Evolutionary conservation across 2,888 invertebrate genomes (phyloP), one percentile per base, ranked within the genome.

Genomic region (Danaus chrysippus): DNA sequence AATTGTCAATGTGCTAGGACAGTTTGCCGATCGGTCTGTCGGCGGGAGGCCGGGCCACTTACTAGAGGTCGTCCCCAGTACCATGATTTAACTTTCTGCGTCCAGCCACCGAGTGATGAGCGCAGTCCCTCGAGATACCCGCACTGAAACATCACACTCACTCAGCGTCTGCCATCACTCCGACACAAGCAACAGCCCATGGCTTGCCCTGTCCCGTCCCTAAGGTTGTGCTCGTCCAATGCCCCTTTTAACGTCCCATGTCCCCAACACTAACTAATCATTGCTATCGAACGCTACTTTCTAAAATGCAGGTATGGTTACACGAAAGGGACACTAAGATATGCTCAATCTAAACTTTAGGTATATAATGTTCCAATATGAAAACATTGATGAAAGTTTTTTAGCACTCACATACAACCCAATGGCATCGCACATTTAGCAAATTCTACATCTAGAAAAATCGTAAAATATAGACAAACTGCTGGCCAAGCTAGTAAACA

Each of bases 51-150:
- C 86, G 86, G 84, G 86, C 82, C 93, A 96, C 96, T 96, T 96
- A 96, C 96, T 94, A 96, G 96, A 95, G 96, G 96, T 94, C 96
- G 95, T 93, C 96, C 97, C 96, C 96, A 96, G 95, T 97, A 97
- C 96, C 97, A 97, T 93, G 96, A 96, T 94, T 96, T 96, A 93
- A 96, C 96, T 95, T 96, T 96, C 95, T 96, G 96, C 93, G 97
- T 97, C 94, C 96, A 96, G 94, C 96, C 96, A 94, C 96, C 96
- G 93, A 97, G 95, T 94, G 96, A 96, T 93, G 96, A 95, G 92
- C 96, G 95, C 93, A 96, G 95, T 92, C 96, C 96, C 93, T 96
- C 96, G 93, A 96, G 94, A 95, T 96, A 96, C 93, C 96, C 95
- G 93, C 95, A 95, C 96, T 96, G 95, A 93, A 95, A 94, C 91